Conservation (phyloP, 2,888 invertebrate species). For the Drosophila mettleri region DNA sequence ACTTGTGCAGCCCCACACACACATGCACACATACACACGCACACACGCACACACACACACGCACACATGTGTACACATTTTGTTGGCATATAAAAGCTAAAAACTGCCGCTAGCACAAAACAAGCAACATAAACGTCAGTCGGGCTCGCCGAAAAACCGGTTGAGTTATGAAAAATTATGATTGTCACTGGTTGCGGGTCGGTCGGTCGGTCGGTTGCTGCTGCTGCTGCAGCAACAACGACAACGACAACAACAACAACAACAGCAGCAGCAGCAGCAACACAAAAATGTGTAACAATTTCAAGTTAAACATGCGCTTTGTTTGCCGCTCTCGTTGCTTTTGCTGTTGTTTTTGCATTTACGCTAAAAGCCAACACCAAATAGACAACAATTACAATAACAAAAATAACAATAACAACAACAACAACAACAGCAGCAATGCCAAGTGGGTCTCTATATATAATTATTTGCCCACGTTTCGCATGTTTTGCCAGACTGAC, state of each 20-base stretch:
- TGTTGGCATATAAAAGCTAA: slow-evolving; percentile 50
- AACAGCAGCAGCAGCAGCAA: slow-evolving; percentile 24
- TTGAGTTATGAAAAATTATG: slow-evolving; percentile 80
- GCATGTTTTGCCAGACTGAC: slow-evolving; percentile 76
- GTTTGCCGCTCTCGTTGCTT: slow-evolving; percentile 44
- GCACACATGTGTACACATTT: slow-evolving; percentile 18
- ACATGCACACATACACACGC: slow-evolving; percentile 24
- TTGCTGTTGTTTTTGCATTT: slow-evolving; percentile 63
- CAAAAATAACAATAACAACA: slow-evolving; percentile 59
- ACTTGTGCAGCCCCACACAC: slow-evolving; percentile 63
- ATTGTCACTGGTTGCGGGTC: slow-evolving; percentile 73
- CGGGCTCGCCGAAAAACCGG: slow-evolving; percentile 67
- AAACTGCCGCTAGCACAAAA: slow-evolving; percentile 66
- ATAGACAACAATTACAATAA: slow-evolving; percentile 76
- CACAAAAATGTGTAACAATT: slow-evolving; percentile 74
- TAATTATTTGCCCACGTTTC: slow-evolving; percentile 79
- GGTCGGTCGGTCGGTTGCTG: slow-evolving; percentile 23
- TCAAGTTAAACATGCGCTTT: slow-evolving; percentile 72
- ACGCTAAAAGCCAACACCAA: slow-evolving; percentile 77
- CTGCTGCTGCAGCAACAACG: slow-evolving; percentile 21
- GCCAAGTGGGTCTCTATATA: slow-evolving; percentile 60
- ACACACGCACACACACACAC: slow-evolving; percentile 19
- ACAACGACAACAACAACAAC: slow-evolving; percentile 21
- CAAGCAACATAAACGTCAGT: slow-evolving; percentile 72
- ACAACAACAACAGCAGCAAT: slow-evolving; percentile 39